A percentile compares a stretch with the other conserved stretches of the same genome.
Conservation (phyloP, 1,140 invertebrate species). For the Drosophila murphyi region DNA sequence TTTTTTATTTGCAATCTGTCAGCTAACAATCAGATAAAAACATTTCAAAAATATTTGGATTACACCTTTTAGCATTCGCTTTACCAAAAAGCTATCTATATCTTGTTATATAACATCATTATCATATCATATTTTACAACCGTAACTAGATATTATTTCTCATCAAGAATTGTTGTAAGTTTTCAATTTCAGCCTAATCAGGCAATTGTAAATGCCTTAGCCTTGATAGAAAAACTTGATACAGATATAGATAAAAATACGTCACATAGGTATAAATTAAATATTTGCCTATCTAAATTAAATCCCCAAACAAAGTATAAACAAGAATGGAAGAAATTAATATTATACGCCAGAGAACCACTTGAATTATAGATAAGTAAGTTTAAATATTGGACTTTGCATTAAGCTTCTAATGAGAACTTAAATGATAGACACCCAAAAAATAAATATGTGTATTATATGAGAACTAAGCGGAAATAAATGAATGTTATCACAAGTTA, state of each 20-base stretch:
- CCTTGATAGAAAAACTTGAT: slow-evolving; percentile 11
- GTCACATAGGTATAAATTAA: slow-evolving; percentile 1
- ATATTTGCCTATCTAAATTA: slow-evolving; percentile 23
- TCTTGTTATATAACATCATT: background rate
- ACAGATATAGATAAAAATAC: slow-evolving; percentile 2
- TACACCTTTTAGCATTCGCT: too few relatives aligned
- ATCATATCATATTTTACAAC: background rate
- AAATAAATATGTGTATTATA: background rate
- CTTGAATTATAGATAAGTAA: slow-evolving; percentile 20
- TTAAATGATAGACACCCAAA: background rate
- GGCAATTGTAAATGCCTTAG: slow-evolving; percentile 4
- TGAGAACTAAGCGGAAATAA: slow-evolving; percentile 1
- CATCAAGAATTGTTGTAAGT: slow-evolving; percentile 4
- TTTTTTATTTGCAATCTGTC: too few relatives aligned
- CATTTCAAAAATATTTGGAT: too few relatives aligned
- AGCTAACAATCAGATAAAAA: too few relatives aligned
- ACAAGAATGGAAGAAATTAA: slow-evolving; percentile 13
- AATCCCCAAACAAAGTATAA: slow-evolving; percentile 15
- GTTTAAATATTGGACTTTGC: background rate
- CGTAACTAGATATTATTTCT: slow-evolving; percentile 31
- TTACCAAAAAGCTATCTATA: too few relatives aligned
- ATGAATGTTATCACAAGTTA: slow-evolving; percentile 13
- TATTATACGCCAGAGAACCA: slow-evolving; percentile 9
- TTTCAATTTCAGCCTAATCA: slow-evolving; percentile 11
- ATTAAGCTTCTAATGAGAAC: background rate